phyloP scores from a whole-genome alignment of 1,140 invertebrate species.

The Leptopilina boulardi region DNA sequence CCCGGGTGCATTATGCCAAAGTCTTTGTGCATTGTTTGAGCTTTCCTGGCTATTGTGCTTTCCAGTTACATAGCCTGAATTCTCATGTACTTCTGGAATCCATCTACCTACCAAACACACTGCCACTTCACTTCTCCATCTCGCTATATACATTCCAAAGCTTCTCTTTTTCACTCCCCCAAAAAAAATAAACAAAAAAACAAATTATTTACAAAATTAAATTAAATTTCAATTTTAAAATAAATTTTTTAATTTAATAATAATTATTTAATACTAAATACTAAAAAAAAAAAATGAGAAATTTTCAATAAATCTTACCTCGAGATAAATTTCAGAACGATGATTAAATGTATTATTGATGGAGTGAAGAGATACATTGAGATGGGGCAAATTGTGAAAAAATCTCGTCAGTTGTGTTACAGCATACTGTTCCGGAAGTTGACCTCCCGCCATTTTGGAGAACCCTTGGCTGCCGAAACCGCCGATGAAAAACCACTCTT shows the following conservation, averaged over 20 bases:
- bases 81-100: conserved; percentile 59
- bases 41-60: conserved; percentile 69
- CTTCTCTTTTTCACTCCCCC: conserved; percentile 13
- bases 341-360: conserved; percentile 95
- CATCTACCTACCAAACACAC: conserved; percentile 45
- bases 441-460: conserved; percentile 75
- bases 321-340: conserved; percentile 90
- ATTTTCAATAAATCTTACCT: conserved; percentile 82
- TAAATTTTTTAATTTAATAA: no score
- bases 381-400: conserved; percentile 90
- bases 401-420: conserved; percentile 88
- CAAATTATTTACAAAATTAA: background rate
- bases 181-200: background rate
- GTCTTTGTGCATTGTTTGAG: conserved; percentile 71
- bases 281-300: no score
- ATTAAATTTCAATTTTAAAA: background rate
- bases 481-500: conserved; percentile 60
- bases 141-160: conserved; percentile 37
- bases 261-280: no score
- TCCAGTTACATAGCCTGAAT: conserved; percentile 61
- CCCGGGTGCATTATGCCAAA: conserved; percentile 63
- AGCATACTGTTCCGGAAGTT: conserved; percentile 83
- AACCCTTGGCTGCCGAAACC: conserved; percentile 70
- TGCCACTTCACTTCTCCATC: conserved; percentile 33
- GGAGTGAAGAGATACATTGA: conserved; percentile 90